Evolutionary conservation across 2,113 vertebrate genomes (phyloP).

Genomic region (Pollachius pollachius): DNA sequence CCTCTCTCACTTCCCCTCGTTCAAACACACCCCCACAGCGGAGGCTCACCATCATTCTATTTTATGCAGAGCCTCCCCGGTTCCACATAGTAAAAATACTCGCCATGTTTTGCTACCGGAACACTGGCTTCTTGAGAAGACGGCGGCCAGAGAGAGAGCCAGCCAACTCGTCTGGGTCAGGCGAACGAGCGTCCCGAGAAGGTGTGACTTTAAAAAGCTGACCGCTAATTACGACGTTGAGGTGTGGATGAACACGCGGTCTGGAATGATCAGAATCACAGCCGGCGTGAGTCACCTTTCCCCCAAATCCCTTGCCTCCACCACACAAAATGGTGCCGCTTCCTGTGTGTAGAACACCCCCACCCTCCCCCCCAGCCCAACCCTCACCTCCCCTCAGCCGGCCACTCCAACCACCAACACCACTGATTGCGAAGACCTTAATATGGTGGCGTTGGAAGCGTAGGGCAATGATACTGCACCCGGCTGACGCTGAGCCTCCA

Average conservation of each 20-base stretch:
- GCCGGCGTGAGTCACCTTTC: not conserved
- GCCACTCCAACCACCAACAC: constrained; percentile 11
- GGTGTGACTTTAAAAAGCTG: constrained; percentile 18
- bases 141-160: not conserved
- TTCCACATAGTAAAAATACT: constrained; percentile 26
- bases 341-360: constrained; percentile 37
- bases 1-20: constrained; percentile 60
- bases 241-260: not conserved
- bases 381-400: not conserved
- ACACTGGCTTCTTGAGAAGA: constrained; percentile 1
- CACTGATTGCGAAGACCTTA: too few species aligned
- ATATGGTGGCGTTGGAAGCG: constrained; percentile 33
- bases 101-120: constrained; percentile 18
- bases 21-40: constrained; percentile 63
- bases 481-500: constrained; percentile 41
- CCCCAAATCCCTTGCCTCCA: not conserved
- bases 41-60: constrained; percentile 37
- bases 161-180: not conserved
- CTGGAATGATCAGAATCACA: not conserved
- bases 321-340: constrained; percentile 44
- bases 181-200: constrained; percentile 15
- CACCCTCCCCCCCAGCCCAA: not conserved
- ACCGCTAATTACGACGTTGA: not conserved
- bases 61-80: constrained; percentile 27
- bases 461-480: constrained; percentile 52